phyloP scores from a whole-genome alignment of 2,888 invertebrate genomes.

The Zygothrica quintamaculata region DNA sequence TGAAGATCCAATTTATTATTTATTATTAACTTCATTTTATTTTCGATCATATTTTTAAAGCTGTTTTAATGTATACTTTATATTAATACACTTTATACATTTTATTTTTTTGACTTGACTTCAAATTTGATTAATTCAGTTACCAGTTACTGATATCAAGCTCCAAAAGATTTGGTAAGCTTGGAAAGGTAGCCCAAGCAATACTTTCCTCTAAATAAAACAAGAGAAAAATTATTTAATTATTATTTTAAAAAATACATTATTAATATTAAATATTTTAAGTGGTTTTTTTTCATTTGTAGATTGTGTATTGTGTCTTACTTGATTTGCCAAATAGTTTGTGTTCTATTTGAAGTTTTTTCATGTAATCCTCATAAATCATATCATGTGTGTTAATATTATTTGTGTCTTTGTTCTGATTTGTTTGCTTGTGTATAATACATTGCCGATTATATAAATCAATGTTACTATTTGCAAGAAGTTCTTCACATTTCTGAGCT shows the following conservation, averaged over 20 bases:
- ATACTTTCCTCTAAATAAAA: slow-evolving; percentile 46
- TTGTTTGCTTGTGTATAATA: slow-evolving; percentile 16
- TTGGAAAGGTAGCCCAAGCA: slow-evolving; percentile 83
- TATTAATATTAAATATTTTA: not conserved
- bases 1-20: too few species aligned
- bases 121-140: too few species aligned
- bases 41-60: too few species aligned
- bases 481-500: slow-evolving; percentile 43
- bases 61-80: too few species aligned
- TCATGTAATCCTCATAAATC: slow-evolving; percentile 44
- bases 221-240: not conserved
- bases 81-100: too few species aligned
- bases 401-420: slow-evolving; percentile 26
- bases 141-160: slow-evolving; percentile 87
- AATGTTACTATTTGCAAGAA: slow-evolving; percentile 13
- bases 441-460: slow-evolving; percentile 63
- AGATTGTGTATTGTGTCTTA: slow-evolving; percentile 40
- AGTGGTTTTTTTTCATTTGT: too few species aligned
- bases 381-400: slow-evolving; percentile 27
- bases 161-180: slow-evolving; percentile 84
- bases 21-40: too few species aligned
- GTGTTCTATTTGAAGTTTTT: slow-evolving; percentile 25
- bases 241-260: not conserved
- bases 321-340: slow-evolving; percentile 47
- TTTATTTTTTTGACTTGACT: too few species aligned